Conservation (phyloP, 2,113 vertebrate genomes). For the Gobiocypris rarus region DNA sequence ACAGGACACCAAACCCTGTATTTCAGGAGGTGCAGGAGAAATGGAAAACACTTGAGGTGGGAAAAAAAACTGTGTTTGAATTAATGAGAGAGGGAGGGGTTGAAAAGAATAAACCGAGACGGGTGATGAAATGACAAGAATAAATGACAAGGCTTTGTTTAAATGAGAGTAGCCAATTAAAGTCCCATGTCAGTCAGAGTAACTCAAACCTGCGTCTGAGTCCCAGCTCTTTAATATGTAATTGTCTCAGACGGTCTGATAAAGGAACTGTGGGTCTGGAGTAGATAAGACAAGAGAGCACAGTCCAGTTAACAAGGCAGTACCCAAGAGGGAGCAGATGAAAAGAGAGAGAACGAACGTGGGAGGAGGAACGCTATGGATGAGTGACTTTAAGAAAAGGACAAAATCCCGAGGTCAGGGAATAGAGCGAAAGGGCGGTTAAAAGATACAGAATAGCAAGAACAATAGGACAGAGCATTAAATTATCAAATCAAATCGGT, state of each 20-base stretch:
- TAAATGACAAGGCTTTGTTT: constrained; percentile 14
- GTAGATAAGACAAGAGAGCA: constrained; percentile 45
- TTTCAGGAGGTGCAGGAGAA: constrained; percentile 2
- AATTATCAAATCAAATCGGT: neutral
- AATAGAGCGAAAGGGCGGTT: neutral
- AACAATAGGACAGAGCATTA: neutral
- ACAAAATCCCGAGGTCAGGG: neutral
- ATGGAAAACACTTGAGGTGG: constrained; percentile 11
- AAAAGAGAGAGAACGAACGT: constrained; percentile 28
- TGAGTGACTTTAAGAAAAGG: constrained; percentile 33
- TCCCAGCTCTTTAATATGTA: constrained; percentile 25
- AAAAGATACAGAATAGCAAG: neutral
- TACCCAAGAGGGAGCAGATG: constrained; percentile 10
- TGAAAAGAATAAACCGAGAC: neutral
- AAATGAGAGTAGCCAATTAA: constrained; percentile 14
- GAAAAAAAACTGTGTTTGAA: neutral
- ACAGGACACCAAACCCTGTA: constrained; percentile 2
- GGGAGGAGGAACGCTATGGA: constrained; percentile 44
- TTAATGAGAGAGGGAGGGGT: neutral
- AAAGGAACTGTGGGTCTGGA: constrained; percentile 24
- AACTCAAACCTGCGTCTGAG: constrained; percentile 16
- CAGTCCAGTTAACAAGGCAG: constrained; percentile 51
- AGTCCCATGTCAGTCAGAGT: constrained; percentile 5
- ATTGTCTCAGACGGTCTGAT: constrained; percentile 6
- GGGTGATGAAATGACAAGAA: neutral